Conservation (phyloP, 2,797 vertebrate genomes). For the Lophius americanus region DNA sequence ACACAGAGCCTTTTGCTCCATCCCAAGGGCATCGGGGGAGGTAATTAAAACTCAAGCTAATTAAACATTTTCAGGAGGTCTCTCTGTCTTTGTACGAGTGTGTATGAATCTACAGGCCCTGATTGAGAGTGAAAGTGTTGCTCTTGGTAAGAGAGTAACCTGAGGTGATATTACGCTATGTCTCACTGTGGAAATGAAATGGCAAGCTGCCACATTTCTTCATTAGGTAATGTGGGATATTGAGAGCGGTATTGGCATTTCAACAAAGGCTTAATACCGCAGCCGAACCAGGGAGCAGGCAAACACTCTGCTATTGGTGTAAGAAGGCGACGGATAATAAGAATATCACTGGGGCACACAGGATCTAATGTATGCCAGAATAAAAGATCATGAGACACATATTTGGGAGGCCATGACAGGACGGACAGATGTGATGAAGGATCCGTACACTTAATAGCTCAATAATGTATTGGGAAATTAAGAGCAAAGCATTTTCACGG, state of each 20-base stretch:
- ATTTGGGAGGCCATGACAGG: conserved; percentile 25
- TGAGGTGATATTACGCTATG: conserved; percentile 18
- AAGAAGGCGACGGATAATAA: conserved; percentile 17
- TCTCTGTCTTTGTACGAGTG: conserved; percentile 3
- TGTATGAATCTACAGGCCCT: conserved; percentile 26
- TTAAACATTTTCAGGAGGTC: conserved; percentile 69
- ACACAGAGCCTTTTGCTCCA: conserved; percentile 63
- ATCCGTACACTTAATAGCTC: conserved; percentile 5
- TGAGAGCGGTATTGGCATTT: conserved; percentile 45
- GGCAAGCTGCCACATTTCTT: conserved; percentile 40
- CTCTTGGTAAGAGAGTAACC: conserved; percentile 44
- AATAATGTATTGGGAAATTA: conserved; percentile 25
- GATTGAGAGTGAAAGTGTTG: conserved; percentile 19
- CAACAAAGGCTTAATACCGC: conserved; percentile 13
- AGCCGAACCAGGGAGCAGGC: conserved; percentile 11
- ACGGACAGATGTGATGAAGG: conserved; percentile 27
- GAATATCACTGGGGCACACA: background rate
- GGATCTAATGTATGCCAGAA: conserved; percentile 6
- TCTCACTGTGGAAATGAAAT: conserved; percentile 37
- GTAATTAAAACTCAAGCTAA: conserved; percentile 80
- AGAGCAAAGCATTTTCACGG: conserved; percentile 30
- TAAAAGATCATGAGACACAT: conserved; percentile 18
- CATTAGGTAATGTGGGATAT: conserved; percentile 29
- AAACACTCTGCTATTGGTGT: conserved; percentile 3
- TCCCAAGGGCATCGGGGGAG: conserved; percentile 67